Percentiles rank a stretch among this genome's conserved stretches.
These are phyloP conservation scores for Drosophila serrata DNA, from an alignment of 1,140 invertebrate species.

Conservation along the genomic window DNA sequence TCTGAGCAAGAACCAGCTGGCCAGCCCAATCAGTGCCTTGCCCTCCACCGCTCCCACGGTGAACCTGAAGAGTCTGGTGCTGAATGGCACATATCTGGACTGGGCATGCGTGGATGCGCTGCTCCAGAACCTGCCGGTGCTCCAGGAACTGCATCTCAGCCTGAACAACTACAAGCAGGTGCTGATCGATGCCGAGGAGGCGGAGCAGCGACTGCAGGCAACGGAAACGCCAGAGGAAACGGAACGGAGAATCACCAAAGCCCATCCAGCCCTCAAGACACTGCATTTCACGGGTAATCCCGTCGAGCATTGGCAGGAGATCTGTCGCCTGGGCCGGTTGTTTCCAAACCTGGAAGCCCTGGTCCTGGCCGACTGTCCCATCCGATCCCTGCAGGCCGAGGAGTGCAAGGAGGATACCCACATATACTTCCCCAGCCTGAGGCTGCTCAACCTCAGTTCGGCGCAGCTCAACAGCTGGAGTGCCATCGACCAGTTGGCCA, in stretches of 20 bases:
- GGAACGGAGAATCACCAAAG: conserved; percentile 72
- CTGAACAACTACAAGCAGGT: conserved; percentile 94
- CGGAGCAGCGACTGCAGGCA: conserved; percentile 54
- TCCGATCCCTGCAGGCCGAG: conserved; percentile 55
- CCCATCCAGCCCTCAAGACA: conserved; percentile 89
- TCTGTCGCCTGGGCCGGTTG: conserved; percentile 92
- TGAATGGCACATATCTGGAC: conserved; percentile 94
- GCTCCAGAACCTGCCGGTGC: conserved; percentile 90
- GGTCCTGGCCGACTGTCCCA: conserved; percentile 94
- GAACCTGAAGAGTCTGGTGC: conserved; percentile 91
- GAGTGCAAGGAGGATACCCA: conserved; percentile 75
- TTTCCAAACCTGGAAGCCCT: conserved; percentile 95
- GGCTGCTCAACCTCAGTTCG: conserved; percentile 93
- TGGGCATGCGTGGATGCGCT: conserved; percentile 93
- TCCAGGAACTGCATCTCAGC: conserved; percentile 96
- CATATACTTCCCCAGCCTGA: conserved; percentile 87
- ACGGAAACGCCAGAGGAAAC: conserved; percentile 86
- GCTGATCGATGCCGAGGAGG: conserved; percentile 73
- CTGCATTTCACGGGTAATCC: conserved; percentile 94
- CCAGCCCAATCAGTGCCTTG: conserved; percentile 86
- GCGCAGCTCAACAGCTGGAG: conserved; percentile 93
- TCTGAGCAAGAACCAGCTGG: conserved; percentile 94
- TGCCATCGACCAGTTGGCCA: conserved; percentile 93
- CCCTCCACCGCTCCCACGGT: conserved; percentile 86
- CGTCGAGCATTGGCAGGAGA: conserved; percentile 92